Base-by-base conservation (phyloP, 2,113 vertebrate genomes). In the Probosciger aterrimus region DNA sequence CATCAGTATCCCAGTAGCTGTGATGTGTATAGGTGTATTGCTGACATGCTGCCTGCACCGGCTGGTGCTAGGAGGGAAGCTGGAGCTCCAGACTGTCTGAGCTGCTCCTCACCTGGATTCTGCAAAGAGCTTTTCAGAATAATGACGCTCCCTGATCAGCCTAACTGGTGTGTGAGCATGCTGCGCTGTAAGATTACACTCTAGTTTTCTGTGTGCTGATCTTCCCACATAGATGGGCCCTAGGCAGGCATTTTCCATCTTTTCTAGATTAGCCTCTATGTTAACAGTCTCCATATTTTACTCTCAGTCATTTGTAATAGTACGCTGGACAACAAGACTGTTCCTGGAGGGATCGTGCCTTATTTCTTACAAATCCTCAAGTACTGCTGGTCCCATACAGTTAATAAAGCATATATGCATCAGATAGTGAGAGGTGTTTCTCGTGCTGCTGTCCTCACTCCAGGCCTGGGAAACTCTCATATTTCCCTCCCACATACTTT, bases 261-360 rank as follows among this genome's bases (percentile, higher is more conserved):
- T n/a, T n/a, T 25, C 27, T 20, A 15, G 50, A 7, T 63, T 39
- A 82, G 9, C 43, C 74, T 87, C 37, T 17, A 25, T 43, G 9
- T 31, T 31, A 13, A 49, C 24, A 41, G n/a, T 18, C 46, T 69
- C 55, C 22, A 1, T 57, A 17, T 62, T 71, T 78, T 41, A 28
- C 57, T 78, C 31, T 8, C 5, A 46, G 39, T 70, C 65, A 16
- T 19, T 15, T 49, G 24, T 27, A 23, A 13, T 5, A 33, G 5
- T 10, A 5, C 3, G 3, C 52, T 57, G 44, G 43, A 2, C 35
- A 28, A 0, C 1, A 41, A 57, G 53, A 50, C 15, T 2, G 23
- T 25, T 31, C 18, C 62, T 49, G 18, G 49, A 27, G 59, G 67
- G 20, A 3, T 46, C 2, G 5, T 71, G 43, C 31, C n/a, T 76